A percentile compares a stretch with the other conserved stretches of the same genome.
Evolutionary conservation across 2,888 invertebrate genomes (phyloP).

Genomic region (Aphelenchoides bicaudatus): DNA sequence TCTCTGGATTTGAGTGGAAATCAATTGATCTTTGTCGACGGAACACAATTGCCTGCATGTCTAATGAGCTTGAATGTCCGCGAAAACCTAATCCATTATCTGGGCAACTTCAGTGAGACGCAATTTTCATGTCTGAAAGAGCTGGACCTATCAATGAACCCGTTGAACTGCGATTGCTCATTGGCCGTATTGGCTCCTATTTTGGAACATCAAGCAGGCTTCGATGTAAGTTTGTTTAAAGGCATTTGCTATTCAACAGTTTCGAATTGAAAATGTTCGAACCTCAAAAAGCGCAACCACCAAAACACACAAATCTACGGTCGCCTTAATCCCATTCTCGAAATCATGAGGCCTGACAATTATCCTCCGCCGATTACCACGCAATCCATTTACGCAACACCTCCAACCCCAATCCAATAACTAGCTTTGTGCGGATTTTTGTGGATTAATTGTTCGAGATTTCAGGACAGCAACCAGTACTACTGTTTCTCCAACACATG

Average conservation of each 20-base stretch:
- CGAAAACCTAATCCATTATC: conserved; percentile 45
- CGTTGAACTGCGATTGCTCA: conserved; percentile 51
- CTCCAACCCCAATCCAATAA: too few species aligned
- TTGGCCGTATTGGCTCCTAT: conserved; percentile 37
- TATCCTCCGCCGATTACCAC: neutral
- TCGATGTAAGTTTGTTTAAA: conserved; percentile 14
- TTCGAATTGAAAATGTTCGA: neutral
- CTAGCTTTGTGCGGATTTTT: neutral
- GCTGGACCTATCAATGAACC: conserved; percentile 47
- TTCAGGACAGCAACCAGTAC: conserved; percentile 41
- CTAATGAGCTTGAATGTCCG: conserved; percentile 41
- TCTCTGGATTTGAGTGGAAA: conserved; percentile 27
- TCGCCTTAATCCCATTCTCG: too few species aligned
- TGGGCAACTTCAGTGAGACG: conserved; percentile 32
- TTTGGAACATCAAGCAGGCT: conserved; percentile 20
- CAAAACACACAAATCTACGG: conserved; percentile 35
- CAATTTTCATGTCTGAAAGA: conserved; percentile 38
- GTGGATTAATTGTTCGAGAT: conserved; percentile 7
- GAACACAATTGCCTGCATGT: conserved; percentile 34
- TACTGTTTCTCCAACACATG: conserved; percentile 50
- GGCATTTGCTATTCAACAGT: too few species aligned
- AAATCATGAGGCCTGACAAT: neutral
- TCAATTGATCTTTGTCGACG: conserved; percentile 32
- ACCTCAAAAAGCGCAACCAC: conserved; percentile 24
- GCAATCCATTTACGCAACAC: too few species aligned